phyloP scores from a whole-genome alignment of 1,140 invertebrate genomes.

The Agrypnia vestita region DNA sequence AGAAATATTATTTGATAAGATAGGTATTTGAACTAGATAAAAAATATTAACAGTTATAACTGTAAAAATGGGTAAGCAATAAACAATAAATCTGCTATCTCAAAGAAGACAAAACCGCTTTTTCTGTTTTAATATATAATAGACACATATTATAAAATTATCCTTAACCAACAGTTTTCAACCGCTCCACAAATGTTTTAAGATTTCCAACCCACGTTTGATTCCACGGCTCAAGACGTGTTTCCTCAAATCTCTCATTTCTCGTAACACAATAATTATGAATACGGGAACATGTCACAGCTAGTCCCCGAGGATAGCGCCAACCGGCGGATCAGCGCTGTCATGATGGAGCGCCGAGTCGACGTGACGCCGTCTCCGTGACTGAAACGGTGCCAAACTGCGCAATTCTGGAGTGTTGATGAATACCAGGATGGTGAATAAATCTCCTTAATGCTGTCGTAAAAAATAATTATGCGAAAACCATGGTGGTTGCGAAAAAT shows the following conservation, averaged over 20 bases:
- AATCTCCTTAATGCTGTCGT: background rate
- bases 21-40: too few relatives aligned
- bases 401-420: background rate
- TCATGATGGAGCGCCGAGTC: background rate
- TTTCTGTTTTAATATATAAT: too few relatives aligned
- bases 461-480: slow-evolving; percentile 9
- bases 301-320: background rate
- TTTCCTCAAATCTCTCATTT: slow-evolving; percentile 6
- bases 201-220: background rate
- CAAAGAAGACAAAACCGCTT: too few relatives aligned
- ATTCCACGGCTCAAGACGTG: background rate
- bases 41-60: too few relatives aligned
- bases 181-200: background rate
- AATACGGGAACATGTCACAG: slow-evolving; percentile 27
- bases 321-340: background rate
- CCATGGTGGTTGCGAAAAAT: too few relatives aligned
- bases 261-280: background rate
- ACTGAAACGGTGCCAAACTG: slow-evolving; percentile 34
- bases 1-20: too few relatives aligned
- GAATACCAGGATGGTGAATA: background rate
- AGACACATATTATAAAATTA: background rate
- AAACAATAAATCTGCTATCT: too few relatives aligned
- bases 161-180: background rate
- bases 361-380: background rate
- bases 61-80: too few relatives aligned